Evolutionary conservation across 2,797 vertebrate species (phyloP), one percentile per base, ranked within the genome.

Genomic region (Sarcoramphus papa): DNA sequence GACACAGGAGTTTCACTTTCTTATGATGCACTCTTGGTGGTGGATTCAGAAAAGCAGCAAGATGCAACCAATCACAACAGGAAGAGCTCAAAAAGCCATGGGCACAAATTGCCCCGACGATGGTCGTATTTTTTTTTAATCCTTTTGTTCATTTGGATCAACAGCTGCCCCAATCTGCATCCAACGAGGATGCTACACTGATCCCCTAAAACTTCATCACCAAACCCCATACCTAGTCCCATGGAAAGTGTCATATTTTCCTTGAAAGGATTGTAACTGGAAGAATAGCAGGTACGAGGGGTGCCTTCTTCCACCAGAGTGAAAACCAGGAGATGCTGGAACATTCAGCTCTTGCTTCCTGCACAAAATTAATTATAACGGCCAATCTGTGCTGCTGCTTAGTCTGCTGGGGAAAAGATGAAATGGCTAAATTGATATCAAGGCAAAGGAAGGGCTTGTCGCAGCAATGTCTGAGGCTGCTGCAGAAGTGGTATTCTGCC

Each of bases 331-430:
- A 87, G 80, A 79, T 30, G 40, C 47, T 76, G 67, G 60, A 95
- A 95, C 62, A 73, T 67, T 92, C 78, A 81, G 78, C 56, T 80
- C 82, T n/a, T 68, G 60, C 60, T 89, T 91, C 64, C 75, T 75
- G 86, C 68, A 72, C 31, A 2, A 74, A 90, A 96, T 87, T 92
- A 91, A 95, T 95, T 85, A 65, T n/a, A 93, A 85, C 0, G 1
- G 64, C 62, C 78, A 95, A 95, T 72, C 82, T 90, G 78, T 85
- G 92, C 81, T 94, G 92, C 94, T 88, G 94, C 84, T 94, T 31
- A 43, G 47, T 93, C 85, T 90, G 73, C 76, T 63, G 82, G 50
- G 62, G 84, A 75, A 72, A 91, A 90, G 85, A 92, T 78, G 50
- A 92, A 95, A 95, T n/a, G 63, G 64, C 93, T 89, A 64, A 93